Evolutionary conservation across 2,113 vertebrate species (phyloP).

Genomic region (Capreolus pygargus): DNA sequence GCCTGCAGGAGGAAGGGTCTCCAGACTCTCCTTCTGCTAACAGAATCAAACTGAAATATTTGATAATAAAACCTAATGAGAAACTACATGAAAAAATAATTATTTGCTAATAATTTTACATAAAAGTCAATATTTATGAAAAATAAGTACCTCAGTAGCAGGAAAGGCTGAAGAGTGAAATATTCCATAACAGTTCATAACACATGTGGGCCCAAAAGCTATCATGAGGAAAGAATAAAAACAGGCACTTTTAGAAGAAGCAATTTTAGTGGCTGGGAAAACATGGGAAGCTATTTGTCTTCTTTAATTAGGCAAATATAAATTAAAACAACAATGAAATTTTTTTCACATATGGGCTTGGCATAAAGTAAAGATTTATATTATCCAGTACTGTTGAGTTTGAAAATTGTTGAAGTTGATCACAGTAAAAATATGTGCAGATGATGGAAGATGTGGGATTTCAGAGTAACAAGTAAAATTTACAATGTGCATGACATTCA

Average conservation of each 20-base stretch:
- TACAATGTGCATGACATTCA: background rate
- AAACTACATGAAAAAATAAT: background rate
- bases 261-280: background rate
- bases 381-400: background rate
- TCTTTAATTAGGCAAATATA: constrained; percentile 1
- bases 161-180: background rate
- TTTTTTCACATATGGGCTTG: background rate
- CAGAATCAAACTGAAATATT: background rate
- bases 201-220: background rate
- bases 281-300: background rate
- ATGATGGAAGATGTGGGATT: background rate
- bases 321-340: background rate
- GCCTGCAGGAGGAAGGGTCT: background rate
- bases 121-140: background rate
- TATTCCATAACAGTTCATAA: background rate
- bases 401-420: background rate
- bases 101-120: background rate
- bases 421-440: background rate
- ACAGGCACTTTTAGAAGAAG: background rate
- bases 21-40: background rate
- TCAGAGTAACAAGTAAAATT: background rate
- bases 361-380: background rate
- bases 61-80: constrained; percentile 21
- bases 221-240: background rate
- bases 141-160: background rate